Conservation (phyloP, 1,140 invertebrate species). For the Micrasema minimum region DNA sequence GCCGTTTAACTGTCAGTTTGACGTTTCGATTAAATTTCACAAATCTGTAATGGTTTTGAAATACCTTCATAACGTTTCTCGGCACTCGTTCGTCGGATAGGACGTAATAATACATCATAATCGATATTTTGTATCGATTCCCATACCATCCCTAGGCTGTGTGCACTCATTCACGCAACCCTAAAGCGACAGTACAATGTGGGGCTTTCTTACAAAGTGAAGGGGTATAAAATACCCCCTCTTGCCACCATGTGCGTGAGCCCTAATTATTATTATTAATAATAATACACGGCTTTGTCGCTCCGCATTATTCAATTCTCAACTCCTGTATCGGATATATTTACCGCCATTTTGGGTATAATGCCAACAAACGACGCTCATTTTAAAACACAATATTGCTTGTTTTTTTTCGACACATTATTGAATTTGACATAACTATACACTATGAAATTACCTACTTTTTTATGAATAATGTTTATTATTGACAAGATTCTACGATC, state of each 20-base stretch:
- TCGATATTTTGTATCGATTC: conserved; percentile 21
- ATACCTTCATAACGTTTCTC: too few relatives aligned
- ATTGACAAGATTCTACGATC: too few relatives aligned
- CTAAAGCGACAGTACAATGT: conserved; percentile 5
- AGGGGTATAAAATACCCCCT: conserved; percentile 8
- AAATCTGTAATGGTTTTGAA: too few relatives aligned
- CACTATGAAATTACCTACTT: too few relatives aligned
- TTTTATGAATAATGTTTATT: too few relatives aligned
- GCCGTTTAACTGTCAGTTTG: too few relatives aligned
- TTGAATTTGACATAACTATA: too few relatives aligned
- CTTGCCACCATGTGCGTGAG: conserved; percentile 19
- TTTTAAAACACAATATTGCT: too few relatives aligned
- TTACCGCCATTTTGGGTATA: conserved; percentile 30
- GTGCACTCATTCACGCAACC: neutral
- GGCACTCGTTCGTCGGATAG: too few relatives aligned
- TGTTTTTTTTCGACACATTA: too few relatives aligned
- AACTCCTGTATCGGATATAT: conserved; percentile 22
- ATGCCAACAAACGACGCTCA: conserved; percentile 6
- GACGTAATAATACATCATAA: neutral
- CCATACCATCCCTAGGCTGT: neutral
- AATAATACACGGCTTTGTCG: conserved; percentile 32
- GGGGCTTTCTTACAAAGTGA: conserved; percentile 13
- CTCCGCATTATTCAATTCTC: conserved; percentile 10
- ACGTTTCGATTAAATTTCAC: too few relatives aligned
- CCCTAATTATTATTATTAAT: conserved; percentile 19